These are phyloP conservation scores for Smutsia temminckii DNA, from an alignment of 2,797 vertebrate genomes.

Conservation along the genomic window DNA sequence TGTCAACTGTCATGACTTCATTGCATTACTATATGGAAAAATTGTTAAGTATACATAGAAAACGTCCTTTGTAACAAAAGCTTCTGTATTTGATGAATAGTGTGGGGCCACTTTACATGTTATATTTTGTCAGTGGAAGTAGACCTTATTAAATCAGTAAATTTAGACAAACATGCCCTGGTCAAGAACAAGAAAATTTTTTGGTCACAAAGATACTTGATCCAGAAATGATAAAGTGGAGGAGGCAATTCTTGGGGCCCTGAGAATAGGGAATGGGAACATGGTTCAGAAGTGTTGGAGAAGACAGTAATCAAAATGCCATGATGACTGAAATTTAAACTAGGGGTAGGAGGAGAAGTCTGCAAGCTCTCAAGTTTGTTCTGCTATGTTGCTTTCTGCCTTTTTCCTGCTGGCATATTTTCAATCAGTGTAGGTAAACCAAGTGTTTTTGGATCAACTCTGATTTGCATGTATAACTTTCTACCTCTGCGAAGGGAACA, in stretches of 20 bases:
- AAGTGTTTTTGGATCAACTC: not conserved
- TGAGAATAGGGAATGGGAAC: not conserved
- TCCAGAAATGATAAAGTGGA: not conserved
- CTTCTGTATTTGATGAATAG: not conserved
- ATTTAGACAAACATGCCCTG: not conserved
- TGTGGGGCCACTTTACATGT: not conserved
- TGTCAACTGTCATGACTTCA: not conserved
- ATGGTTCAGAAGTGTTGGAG: not conserved
- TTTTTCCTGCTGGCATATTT: not conserved
- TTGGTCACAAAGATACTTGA: not conserved
- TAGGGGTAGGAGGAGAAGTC: not conserved
- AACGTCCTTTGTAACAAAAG: not conserved
- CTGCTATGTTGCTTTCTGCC: not conserved
- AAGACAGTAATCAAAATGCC: not conserved
- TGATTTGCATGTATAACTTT: not conserved
- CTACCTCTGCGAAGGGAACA: not conserved
- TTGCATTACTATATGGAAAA: not conserved
- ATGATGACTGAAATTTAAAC: not conserved
- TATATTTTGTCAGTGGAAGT: not conserved
- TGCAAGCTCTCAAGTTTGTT: not conserved
- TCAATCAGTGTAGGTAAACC: not conserved
- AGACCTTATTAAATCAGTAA: not conserved
- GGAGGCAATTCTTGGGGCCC: not conserved
- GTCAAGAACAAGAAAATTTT: not conserved
- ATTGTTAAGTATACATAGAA: not conserved